A percentile compares a stretch with the other conserved stretches of the same genome.
Evolutionary conservation across 2,888 invertebrate genomes (phyloP).

Genomic region (Sthenelais limicola): DNA sequence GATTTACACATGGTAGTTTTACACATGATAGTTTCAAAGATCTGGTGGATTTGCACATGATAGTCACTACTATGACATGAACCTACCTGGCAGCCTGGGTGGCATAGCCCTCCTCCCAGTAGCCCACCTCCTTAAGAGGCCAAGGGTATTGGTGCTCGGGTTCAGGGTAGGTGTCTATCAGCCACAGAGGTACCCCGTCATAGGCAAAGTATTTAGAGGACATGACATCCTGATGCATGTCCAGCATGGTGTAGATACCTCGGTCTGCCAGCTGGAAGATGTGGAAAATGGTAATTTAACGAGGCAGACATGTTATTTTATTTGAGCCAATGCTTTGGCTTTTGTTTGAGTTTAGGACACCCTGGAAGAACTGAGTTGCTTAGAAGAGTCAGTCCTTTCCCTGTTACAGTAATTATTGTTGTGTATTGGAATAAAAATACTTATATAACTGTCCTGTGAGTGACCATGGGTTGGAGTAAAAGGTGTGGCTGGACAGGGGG

Average conservation of each 20-base stretch:
- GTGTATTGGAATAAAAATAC: too few relatives aligned
- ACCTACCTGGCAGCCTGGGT: constrained; percentile 54
- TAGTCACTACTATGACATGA: too few relatives aligned
- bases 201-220: constrained; percentile 57
- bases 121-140: constrained; percentile 51
- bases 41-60: constrained; percentile 54
- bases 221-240: constrained; percentile 58
- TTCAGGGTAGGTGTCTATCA: constrained; percentile 55
- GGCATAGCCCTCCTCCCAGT: constrained; percentile 54
- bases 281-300: too few relatives aligned
- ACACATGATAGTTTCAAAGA: constrained; percentile 44
- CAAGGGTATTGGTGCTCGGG: constrained; percentile 54
- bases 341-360: background rate
- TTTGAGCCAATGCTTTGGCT: too few relatives aligned
- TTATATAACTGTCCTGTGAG: too few relatives aligned
- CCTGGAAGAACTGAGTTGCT: too few relatives aligned
- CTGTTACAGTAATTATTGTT: too few relatives aligned
- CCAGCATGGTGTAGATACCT: constrained; percentile 58
- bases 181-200: constrained; percentile 58
- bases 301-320: too few relatives aligned
- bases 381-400: too few relatives aligned
- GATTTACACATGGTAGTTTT: too few relatives aligned
- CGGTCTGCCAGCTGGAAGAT: constrained; percentile 37
- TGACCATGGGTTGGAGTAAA: too few relatives aligned
- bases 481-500: too few relatives aligned